These are phyloP conservation scores for Tribolium freemani DNA, from an alignment of 2,888 invertebrate species.

Conservation along the genomic window DNA sequence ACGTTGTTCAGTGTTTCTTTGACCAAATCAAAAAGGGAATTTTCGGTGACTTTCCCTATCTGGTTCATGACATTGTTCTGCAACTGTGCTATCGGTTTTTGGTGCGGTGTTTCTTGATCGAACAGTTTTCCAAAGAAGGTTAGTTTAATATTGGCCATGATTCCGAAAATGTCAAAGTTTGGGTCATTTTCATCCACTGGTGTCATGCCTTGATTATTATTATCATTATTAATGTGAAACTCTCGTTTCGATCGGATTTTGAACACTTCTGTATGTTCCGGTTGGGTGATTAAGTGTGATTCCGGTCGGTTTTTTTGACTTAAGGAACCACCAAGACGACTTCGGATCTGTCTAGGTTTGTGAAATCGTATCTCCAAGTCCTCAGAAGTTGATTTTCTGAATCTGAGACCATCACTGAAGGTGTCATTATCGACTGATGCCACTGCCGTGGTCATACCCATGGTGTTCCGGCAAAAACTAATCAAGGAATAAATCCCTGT, in stretches of 20 bases:
- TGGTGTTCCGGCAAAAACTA: conserved; percentile 55
- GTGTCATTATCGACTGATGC: conserved; percentile 40
- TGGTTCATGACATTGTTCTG: conserved; percentile 8
- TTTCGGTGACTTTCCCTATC: conserved; percentile 43
- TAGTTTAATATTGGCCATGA: conserved; percentile 54
- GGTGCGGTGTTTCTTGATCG: conserved; percentile 42
- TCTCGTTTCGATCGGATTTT: conserved; percentile 55
- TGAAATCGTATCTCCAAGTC: conserved; percentile 40
- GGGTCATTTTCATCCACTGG: conserved; percentile 16
- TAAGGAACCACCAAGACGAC: not conserved
- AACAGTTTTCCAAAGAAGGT: conserved; percentile 57
- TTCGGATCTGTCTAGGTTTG: conserved; percentile 14
- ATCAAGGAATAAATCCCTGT: conserved; percentile 53
- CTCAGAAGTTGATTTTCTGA: conserved; percentile 28
- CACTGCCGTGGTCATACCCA: conserved; percentile 58
- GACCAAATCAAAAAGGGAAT: conserved; percentile 56
- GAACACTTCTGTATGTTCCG: conserved; percentile 58
- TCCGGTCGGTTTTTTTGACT: not conserved
- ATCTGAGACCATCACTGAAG: conserved; percentile 29
- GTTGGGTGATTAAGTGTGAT: conserved; percentile 47
- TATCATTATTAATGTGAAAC: not conserved
- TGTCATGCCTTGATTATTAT: not conserved
- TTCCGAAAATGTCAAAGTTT: conserved; percentile 54
- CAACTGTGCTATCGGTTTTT: not conserved
- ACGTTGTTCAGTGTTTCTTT: conserved; percentile 52